Evolutionary conservation across 2,113 vertebrate species (phyloP).

Genomic region (Eulemur macaco): DNA sequence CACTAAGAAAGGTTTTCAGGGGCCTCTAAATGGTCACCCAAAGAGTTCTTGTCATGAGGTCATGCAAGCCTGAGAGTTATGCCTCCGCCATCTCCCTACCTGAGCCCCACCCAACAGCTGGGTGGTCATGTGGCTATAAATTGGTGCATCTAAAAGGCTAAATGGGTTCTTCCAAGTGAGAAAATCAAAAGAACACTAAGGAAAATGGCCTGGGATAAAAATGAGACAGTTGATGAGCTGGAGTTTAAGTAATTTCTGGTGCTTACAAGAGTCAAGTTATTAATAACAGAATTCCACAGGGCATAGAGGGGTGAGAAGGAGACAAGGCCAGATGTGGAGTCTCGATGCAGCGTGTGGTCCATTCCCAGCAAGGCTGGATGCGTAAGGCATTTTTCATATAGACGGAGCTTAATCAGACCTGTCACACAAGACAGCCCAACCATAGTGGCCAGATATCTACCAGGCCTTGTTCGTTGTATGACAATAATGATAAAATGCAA

Average conservation of each 20-base stretch:
- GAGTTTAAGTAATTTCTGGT: not conserved
- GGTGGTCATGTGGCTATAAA: not conserved
- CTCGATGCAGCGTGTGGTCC: not conserved
- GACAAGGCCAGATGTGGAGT: not conserved
- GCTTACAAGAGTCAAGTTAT: not conserved
- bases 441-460: not conserved
- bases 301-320: rapidly evolving
- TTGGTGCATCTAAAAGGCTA: not conserved
- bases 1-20: not conserved
- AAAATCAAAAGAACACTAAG: not conserved
- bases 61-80: not conserved
- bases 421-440: not conserved
- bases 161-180: not conserved
- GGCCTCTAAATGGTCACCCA: too few species aligned
- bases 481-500: conserved; percentile 14
- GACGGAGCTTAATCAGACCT: not conserved
- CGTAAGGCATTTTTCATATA: not conserved
- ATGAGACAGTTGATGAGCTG: not conserved
- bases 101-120: not conserved
- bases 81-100: not conserved
- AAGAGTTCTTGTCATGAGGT: not conserved
- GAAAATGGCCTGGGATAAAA: not conserved
- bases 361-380: rapidly evolving
- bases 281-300: not conserved
- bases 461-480: not conserved